phyloP scores from a whole-genome alignment of 2,797 vertebrate genomes.

The Malacoctenus gilli region DNA sequence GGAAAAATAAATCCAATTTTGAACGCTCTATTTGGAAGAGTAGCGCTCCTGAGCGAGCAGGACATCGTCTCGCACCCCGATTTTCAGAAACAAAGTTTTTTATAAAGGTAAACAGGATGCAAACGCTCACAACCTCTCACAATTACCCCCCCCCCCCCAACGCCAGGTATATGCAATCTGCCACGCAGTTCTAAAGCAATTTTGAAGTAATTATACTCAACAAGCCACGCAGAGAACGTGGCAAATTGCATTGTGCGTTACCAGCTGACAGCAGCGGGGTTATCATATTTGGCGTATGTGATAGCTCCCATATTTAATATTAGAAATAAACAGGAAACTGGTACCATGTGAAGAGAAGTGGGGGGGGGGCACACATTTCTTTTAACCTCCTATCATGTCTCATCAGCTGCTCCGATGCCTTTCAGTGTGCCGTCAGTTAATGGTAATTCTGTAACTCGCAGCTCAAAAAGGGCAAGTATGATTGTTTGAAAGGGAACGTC shows the following conservation, averaged over 20 bases:
- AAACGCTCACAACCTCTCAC: conserved; percentile 20
- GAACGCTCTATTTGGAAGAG: conserved; percentile 45
- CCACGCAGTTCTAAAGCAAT: conserved; percentile 53
- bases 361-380: conserved; percentile 3
- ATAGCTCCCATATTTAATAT: conserved; percentile 8
- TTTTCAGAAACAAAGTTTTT: conserved; percentile 18
- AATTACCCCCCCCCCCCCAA: conserved; percentile 24
- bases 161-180: conserved; percentile 18
- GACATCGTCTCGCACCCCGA: conserved; percentile 1
- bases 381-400: conserved; percentile 2
- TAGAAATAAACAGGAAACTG: background rate
- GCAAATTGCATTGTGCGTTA: conserved; percentile 70
- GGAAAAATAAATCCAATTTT: conserved; percentile 55
- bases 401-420: background rate
- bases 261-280: conserved; percentile 67
- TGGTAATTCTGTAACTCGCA: conserved; percentile 2
- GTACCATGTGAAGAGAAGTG: background rate
- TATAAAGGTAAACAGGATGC: conserved; percentile 5
- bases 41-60: conserved; percentile 25
- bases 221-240: conserved; percentile 56
- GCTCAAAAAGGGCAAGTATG: conserved; percentile 17
- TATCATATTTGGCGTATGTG: conserved; percentile 7
- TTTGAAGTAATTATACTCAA: conserved; percentile 78
- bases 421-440: conserved; percentile 1
- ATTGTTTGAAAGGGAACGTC: conserved; percentile 24